Conservation (phyloP, 2,888 invertebrate genomes). For the Teleiodes luculella region DNA sequence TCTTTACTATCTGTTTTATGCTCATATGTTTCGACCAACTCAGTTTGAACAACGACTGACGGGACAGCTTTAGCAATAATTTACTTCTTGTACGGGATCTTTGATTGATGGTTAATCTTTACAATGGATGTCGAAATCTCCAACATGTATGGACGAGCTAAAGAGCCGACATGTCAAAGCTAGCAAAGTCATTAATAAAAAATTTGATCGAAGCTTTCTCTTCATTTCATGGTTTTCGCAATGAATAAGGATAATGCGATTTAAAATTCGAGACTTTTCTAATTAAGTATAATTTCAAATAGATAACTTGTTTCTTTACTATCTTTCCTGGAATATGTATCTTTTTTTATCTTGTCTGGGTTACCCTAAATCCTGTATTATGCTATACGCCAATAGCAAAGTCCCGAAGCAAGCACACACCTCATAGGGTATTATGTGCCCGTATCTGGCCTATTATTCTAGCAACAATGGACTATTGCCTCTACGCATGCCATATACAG, state of each 20-base stretch:
- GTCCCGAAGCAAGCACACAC: background rate
- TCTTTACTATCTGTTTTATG: background rate
- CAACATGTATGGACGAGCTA: conserved; percentile 25
- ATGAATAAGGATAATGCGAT: background rate
- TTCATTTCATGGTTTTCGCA: background rate
- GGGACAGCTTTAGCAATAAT: background rate
- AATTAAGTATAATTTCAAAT: too few species aligned
- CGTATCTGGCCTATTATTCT: conserved; percentile 2
- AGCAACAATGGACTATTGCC: conserved; percentile 3
- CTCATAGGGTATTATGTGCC: conserved; percentile 6
- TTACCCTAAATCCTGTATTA: background rate
- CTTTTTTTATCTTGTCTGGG: too few species aligned
- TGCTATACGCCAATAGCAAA: background rate
- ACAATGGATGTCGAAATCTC: conserved; percentile 45
- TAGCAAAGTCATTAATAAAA: conserved; percentile 27
- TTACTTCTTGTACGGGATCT: background rate
- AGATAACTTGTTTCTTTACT: too few species aligned
- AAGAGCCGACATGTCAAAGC: conserved; percentile 16
- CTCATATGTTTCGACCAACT: background rate
- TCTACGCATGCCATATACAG: conserved; percentile 2
- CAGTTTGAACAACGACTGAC: background rate
- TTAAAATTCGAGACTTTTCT: background rate
- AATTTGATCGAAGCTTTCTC: conserved; percentile 29
- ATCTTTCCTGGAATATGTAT: too few species aligned
- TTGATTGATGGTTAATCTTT: background rate